These are phyloP conservation scores for Nothoprocta pentlandii DNA, from an alignment of 2,113 vertebrate genomes.

Conservation along the genomic window DNA sequence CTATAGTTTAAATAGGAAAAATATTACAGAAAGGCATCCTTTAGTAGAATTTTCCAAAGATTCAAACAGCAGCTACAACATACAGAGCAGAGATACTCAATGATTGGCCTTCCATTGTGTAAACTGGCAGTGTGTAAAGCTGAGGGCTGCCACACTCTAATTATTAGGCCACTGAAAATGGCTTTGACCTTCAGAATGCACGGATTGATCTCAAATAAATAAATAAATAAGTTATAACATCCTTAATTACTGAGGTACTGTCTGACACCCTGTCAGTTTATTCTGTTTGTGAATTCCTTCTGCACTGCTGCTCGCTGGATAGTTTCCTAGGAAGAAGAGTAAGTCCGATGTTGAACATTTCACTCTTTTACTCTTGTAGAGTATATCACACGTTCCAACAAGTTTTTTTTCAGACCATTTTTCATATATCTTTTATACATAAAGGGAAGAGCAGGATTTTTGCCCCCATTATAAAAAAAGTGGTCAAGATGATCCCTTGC, in stretches of 20 bases:
- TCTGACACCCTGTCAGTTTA: not conserved
- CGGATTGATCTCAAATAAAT: not conserved
- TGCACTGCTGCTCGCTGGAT: not conserved
- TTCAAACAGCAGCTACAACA: not conserved
- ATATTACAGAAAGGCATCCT: not conserved
- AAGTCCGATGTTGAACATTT: not conserved
- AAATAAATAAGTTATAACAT: not conserved
- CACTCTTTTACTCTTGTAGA: not conserved
- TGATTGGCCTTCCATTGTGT: not conserved
- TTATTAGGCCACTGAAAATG: accelerated
- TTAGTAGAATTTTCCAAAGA: not conserved
- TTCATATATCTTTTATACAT: not conserved
- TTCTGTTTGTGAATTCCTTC: not conserved
- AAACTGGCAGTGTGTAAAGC: not conserved
- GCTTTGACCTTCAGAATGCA: not conserved
- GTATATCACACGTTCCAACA: not conserved
- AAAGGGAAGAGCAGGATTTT: not conserved
- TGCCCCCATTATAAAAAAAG: not conserved
- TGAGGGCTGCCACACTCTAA: not conserved
- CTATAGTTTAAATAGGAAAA: not conserved
- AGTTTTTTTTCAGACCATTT: not conserved
- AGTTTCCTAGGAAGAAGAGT: not conserved
- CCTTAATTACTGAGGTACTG: not conserved
- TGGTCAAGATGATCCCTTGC: not conserved
- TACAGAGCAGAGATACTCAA: not conserved